Percentiles rank a stretch among this genome's conserved stretches.
These are phyloP conservation scores for Thymelicus acteon DNA, from an alignment of 2,888 invertebrate genomes.

Conservation along the genomic window DNA sequence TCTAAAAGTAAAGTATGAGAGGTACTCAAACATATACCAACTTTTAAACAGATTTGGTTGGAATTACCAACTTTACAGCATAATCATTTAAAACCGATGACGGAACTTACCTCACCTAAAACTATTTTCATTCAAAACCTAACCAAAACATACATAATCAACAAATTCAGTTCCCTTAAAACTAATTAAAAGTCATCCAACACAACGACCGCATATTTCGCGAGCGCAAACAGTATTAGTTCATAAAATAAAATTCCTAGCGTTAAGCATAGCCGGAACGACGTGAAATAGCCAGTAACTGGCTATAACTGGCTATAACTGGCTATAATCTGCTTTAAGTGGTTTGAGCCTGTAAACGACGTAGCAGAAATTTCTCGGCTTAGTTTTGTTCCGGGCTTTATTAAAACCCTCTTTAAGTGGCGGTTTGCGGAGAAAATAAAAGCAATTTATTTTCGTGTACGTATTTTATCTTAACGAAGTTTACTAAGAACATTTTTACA, in stretches of 20 bases:
- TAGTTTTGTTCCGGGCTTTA: conserved; percentile 8
- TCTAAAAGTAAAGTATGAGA: too few species aligned
- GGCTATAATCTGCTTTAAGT: conserved; percentile 24
- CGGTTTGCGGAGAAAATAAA: conserved; percentile 9
- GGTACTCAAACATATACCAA: too few species aligned
- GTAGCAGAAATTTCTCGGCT: conserved; percentile 9
- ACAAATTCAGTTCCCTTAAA: background rate
- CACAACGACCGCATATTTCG: background rate
- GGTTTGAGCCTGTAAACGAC: conserved; percentile 25
- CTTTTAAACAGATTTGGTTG: too few species aligned
- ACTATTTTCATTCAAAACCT: too few species aligned
- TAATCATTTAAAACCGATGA: too few species aligned
- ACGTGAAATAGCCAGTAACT: conserved; percentile 24
- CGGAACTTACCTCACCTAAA: too few species aligned
- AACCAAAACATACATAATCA: too few species aligned
- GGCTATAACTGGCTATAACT: conserved; percentile 18
- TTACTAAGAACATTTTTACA: background rate
- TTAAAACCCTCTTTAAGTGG: conserved; percentile 11
- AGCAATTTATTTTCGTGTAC: conserved; percentile 1
- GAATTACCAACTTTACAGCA: too few species aligned
- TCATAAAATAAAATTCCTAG: conserved; percentile 16
- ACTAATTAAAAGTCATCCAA: background rate
- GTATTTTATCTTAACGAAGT: background rate
- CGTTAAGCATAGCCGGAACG: conserved; percentile 10
- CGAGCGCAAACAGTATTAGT: conserved; percentile 3